Conservation (phyloP, 2,888 invertebrate genomes). For the Carpatolechia fugitivella region DNA sequence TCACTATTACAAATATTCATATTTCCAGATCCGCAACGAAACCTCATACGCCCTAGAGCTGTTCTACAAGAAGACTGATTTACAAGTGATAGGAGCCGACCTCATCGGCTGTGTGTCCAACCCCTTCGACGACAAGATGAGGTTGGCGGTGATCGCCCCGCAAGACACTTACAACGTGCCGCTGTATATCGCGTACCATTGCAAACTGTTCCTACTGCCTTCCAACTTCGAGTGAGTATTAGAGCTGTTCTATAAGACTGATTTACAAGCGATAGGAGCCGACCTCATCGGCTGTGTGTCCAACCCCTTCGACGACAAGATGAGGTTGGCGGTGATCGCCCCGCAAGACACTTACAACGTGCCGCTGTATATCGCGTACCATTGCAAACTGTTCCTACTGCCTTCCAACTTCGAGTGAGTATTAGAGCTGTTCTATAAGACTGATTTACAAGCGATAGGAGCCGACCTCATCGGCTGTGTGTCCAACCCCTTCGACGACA, state of each 20-base stretch:
- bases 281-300: constrained; percentile 82
- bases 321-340: constrained; percentile 85
- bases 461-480: constrained; percentile 82
- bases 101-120: constrained; percentile 84
- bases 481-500: constrained; percentile 87
- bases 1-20: no score
- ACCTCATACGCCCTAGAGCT: constrained; percentile 87
- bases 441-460: constrained; percentile 83
- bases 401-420: constrained; percentile 87
- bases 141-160: constrained; percentile 85
- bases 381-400: constrained; percentile 86
- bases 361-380: constrained; percentile 89
- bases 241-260: constrained; percentile 86
- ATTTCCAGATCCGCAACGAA: constrained; percentile 89
- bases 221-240: constrained; percentile 84
- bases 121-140: constrained; percentile 87
- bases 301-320: constrained; percentile 87
- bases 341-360: constrained; percentile 87
- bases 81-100: constrained; percentile 82
- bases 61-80: constrained; percentile 85
- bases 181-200: constrained; percentile 88
- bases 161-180: constrained; percentile 88
- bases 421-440: constrained; percentile 84
- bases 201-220: constrained; percentile 86
- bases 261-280: constrained; percentile 82